These are phyloP conservation scores for Drosophila anomalata DNA, from an alignment of 2,888 invertebrate species.

Conservation along the genomic window DNA sequence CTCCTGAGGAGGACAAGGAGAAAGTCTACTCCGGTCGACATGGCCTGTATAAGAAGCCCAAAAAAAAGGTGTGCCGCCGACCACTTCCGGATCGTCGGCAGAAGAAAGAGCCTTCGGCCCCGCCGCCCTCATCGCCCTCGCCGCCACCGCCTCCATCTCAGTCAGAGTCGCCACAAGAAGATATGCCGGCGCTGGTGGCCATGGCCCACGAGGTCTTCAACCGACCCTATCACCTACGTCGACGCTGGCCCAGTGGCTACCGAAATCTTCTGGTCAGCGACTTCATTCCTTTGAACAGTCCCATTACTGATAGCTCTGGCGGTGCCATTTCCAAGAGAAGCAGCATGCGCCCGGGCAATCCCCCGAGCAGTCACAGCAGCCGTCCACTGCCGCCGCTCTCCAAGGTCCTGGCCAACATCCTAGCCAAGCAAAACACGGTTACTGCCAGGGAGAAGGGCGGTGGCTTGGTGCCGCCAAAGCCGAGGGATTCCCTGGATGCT, in stretches of 20 bases:
- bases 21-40: constrained; percentile 28
- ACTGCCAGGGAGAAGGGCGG: constrained; percentile 49
- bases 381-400: constrained; percentile 51
- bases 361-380: constrained; percentile 37
- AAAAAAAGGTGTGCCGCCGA: constrained; percentile 5
- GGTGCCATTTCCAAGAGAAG: constrained; percentile 62
- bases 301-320: constrained; percentile 53
- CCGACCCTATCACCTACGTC: constrained; percentile 22
- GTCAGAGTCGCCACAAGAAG: constrained; percentile 32
- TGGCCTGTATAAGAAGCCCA: constrained; percentile 46
- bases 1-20: background rate
- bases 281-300: constrained; percentile 50
- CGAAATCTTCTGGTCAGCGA: constrained; percentile 47
- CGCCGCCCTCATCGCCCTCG: constrained; percentile 21
- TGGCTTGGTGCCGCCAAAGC: constrained; percentile 19
- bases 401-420: constrained; percentile 34
- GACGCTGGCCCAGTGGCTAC: background rate
- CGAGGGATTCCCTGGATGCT: constrained; percentile 3
- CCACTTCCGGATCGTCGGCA: background rate
- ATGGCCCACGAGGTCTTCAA: constrained; percentile 45
- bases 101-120: background rate
- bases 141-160: background rate
- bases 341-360: constrained; percentile 1
- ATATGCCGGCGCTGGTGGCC: constrained; percentile 43
- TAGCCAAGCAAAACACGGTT: constrained; percentile 8